A percentile compares a stretch with the other conserved stretches of the same genome.
Conservation (phyloP, 2,113 vertebrate species). For the Heloderma charlesbogerti region DNA sequence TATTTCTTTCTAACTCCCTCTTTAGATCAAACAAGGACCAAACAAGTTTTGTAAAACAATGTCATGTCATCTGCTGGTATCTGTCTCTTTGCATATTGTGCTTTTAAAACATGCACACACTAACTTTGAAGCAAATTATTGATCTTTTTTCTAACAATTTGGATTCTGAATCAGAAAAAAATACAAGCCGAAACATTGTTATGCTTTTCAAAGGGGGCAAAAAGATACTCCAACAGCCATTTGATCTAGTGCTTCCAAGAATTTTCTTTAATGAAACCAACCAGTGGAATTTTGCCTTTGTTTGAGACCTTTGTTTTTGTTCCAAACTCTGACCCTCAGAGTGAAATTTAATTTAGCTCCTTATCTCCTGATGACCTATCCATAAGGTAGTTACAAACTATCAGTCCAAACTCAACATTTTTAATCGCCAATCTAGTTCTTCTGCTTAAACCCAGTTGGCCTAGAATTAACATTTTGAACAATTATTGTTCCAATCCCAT, state of each 20-base stretch:
- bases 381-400: background rate
- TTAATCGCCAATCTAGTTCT: background rate
- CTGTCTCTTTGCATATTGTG: conserved; percentile 33
- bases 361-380: background rate
- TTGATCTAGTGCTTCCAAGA: background rate
- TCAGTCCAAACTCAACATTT: background rate
- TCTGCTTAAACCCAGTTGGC: background rate
- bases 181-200: background rate
- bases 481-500: background rate
- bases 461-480: background rate
- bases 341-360: background rate
- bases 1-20: conserved; percentile 48
- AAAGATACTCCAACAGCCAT: background rate
- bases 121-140: conserved; percentile 5
- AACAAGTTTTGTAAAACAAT: conserved; percentile 27
- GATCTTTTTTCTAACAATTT: conserved; percentile 37
- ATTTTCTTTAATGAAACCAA: background rate
- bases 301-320: background rate
- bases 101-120: conserved; percentile 44
- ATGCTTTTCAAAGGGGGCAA: background rate
- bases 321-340: background rate
- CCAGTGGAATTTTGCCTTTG: background rate
- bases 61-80: conserved; percentile 10
- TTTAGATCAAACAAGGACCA: conserved; percentile 44
- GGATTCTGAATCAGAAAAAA: conserved; percentile 40